A percentile compares a stretch with the other conserved stretches of the same genome.
Evolutionary conservation across 2,888 invertebrate species (phyloP).

Genomic region (Tethea ocularis): DNA sequence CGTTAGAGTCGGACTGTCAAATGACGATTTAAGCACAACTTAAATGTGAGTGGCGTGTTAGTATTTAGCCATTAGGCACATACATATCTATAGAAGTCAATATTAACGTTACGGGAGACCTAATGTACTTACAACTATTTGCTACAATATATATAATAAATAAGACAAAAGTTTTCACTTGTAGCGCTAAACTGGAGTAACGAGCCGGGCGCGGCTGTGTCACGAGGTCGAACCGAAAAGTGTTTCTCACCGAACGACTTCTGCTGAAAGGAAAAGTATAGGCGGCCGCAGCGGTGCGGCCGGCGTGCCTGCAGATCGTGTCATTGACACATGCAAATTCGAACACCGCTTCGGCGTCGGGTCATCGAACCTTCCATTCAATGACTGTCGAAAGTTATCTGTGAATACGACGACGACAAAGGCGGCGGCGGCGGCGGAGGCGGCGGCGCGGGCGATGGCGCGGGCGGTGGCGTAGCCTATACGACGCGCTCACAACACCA

Average conservation of each 20-base stretch:
- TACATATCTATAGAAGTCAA: too few species aligned
- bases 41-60: too few species aligned
- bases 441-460: not conserved
- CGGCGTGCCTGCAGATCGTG: slow-evolving; percentile 65
- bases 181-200: slow-evolving; percentile 28
- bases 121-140: not conserved
- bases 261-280: slow-evolving; percentile 80
- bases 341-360: slow-evolving; percentile 70
- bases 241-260: slow-evolving; percentile 66
- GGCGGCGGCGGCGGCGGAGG: slow-evolving; percentile 15
- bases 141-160: not conserved
- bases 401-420: slow-evolving; percentile 45
- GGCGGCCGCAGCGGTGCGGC: slow-evolving; percentile 57
- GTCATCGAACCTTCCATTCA: slow-evolving; percentile 79
- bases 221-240: slow-evolving; percentile 74
- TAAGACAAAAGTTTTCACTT: slow-evolving; percentile 15
- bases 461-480: slow-evolving; percentile 48
- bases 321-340: slow-evolving; percentile 83
- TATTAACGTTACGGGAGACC: not conserved
- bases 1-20: too few species aligned
- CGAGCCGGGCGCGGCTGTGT: slow-evolving; percentile 53
- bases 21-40: too few species aligned
- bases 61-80: too few species aligned
- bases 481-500: slow-evolving; percentile 33
- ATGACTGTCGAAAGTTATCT: slow-evolving; percentile 82